phyloP scores from a whole-genome alignment of 2,113 vertebrate species.

The Pangasianodon hypophthalmus region DNA sequence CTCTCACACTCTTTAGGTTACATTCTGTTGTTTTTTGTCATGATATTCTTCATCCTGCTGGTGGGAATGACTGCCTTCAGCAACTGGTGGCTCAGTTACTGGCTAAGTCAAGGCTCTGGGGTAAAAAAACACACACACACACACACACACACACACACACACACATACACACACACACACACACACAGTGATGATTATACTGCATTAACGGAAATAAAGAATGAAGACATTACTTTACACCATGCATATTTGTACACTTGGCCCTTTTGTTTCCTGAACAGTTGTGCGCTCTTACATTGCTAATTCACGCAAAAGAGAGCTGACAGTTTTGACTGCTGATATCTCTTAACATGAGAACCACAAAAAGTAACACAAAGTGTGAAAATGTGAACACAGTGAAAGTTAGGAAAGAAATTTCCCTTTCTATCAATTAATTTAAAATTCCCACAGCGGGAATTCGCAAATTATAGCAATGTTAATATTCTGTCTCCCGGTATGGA shows the following conservation, averaged over 20 bases:
- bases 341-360: neutral
- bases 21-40: conserved; percentile 58
- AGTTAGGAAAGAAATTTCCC: neutral
- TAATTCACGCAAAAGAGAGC: neutral
- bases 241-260: neutral
- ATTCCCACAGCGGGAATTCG: neutral
- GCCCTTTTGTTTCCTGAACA: neutral
- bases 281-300: neutral
- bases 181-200: neutral
- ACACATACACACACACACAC: conserved; percentile 17
- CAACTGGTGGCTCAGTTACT: conserved; percentile 82
- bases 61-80: conserved; percentile 77
- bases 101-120: conserved; percentile 76
- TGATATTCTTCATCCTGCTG: conserved; percentile 69
- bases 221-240: neutral
- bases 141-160: conserved; percentile 10
- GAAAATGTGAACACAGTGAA: neutral
- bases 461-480: neutral
- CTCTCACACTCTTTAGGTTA: conserved; percentile 70
- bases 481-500: neutral
- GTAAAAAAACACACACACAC: conserved; percentile 60
- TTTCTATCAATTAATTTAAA: neutral
- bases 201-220: neutral
- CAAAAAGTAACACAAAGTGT: neutral
- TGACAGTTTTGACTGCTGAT: no score